Conservation (phyloP, 2,113 vertebrate species). For the Regulus satrapa region DNA sequence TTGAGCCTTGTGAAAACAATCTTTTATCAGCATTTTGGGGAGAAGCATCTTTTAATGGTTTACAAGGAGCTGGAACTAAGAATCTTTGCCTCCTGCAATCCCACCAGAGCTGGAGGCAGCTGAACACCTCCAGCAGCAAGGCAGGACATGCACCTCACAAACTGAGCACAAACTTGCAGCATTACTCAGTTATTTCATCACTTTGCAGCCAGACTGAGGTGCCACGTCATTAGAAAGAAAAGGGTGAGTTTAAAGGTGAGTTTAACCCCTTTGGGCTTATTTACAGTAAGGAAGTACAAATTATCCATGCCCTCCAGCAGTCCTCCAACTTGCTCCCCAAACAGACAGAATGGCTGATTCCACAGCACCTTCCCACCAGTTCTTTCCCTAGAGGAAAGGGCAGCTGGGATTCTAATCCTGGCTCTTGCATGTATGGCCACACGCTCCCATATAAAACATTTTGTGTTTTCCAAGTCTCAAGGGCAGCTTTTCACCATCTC, state of each 20-base stretch:
- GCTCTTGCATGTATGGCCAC: neutral
- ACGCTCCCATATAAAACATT: neutral
- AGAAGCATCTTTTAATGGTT: neutral
- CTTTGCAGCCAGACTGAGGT: neutral
- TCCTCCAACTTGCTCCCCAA: neutral
- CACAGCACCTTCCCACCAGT: neutral
- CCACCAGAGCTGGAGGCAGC: neutral
- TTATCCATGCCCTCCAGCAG: neutral
- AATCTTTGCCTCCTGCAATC: neutral
- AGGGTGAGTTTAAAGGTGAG: constrained; percentile 1
- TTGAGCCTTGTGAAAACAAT: neutral
- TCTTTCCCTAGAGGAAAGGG: neutral
- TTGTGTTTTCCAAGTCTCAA: neutral
- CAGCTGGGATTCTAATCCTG: neutral
- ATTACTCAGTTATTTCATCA: constrained; percentile 9
- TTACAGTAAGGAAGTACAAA: neutral
- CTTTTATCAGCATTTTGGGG: neutral
- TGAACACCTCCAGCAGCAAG: neutral
- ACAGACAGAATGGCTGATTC: neutral
- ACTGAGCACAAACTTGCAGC: neutral
- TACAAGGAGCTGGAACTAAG: neutral
- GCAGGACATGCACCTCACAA: neutral
- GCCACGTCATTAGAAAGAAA: neutral
- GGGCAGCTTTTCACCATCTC: neutral
- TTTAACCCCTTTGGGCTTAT: neutral